Base-by-base conservation (phyloP, 1,140 invertebrate species). In the Dendroctonus ponderosae region DNA sequence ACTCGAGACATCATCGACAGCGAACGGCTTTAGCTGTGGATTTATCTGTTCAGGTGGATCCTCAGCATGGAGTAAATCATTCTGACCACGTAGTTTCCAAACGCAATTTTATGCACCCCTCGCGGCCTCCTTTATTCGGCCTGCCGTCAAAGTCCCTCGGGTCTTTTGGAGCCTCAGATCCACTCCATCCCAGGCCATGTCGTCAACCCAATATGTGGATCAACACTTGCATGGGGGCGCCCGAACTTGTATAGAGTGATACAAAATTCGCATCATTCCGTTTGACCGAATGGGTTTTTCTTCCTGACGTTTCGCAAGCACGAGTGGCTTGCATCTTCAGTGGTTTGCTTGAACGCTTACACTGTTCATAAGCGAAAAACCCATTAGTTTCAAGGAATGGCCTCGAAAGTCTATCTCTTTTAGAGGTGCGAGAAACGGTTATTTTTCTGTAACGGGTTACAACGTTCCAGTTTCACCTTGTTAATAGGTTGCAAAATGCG, bases 91-190 rank as follows among this genome's bases (percentile, higher is more conserved):
- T 66, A 66, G 57, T 66, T 66, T 15, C 44, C 63, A 52, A 66
- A 66, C 53, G 53, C 63, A 66, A 66, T 66, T 66, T 66, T 66
- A 58, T 66, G 63, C 63, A 66, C 63, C 63, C 63, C 54, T 53
- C 43, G 50, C 44, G 63, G 63, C 53, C 26, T 41, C 38, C 54
- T 57, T 63, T 63, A 59, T 59, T 66, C 54, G 62, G 46, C 56
- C 44, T 59, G 54, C 40, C 42, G 46, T 40, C 53, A 38, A 48
- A 56, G 46, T 44, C 63, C 41, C 56, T 9, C 39, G 62, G 63
- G 62, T 46, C 44, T 64, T 62, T 64, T 38, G 54, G 43, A 57
- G 54, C 58, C 49, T 51, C 51, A 38, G 52, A 38, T 26, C 41
- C 49, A 12, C 49, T 51, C 60, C 60, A 53, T 62, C 43, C 12